phyloP scores from a whole-genome alignment of 2,113 vertebrate species.

The Polypterus senegalus region DNA sequence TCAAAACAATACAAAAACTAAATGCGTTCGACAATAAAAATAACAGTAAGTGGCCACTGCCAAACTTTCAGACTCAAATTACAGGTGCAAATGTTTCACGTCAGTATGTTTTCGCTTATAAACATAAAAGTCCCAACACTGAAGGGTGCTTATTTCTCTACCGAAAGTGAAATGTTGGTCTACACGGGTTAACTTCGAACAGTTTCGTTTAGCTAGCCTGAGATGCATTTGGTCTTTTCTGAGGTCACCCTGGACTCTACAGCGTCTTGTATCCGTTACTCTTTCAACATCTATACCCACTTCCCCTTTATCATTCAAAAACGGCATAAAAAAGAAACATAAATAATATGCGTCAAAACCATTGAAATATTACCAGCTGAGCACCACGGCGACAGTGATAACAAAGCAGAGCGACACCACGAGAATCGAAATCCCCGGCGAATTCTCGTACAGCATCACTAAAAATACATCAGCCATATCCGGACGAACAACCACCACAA shows the following conservation, averaged over 20 bases:
- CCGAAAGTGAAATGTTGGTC: too few species aligned
- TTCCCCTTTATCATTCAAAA: background rate
- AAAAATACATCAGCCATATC: conserved; percentile 72
- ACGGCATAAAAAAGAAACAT: background rate
- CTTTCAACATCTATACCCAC: background rate
- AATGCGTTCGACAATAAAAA: too few species aligned
- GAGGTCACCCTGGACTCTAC: background rate
- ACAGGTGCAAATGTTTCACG: too few species aligned
- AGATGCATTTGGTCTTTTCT: background rate
- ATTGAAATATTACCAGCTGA: conserved; percentile 63
- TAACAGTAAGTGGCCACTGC: too few species aligned
- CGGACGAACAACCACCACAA: background rate
- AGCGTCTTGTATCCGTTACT: background rate
- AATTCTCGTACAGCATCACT: conserved; percentile 78
- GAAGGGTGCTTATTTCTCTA: too few species aligned
- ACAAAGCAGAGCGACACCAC: conserved; percentile 80
- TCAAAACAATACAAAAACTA: too few species aligned
- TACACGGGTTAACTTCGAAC: too few species aligned
- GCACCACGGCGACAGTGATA: conserved; percentile 77
- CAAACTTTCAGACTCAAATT: too few species aligned
- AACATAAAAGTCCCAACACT: too few species aligned
- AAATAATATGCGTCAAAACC: conserved; percentile 18
- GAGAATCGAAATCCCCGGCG: conserved; percentile 74
- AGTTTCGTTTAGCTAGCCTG: background rate
- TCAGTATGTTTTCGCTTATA: too few species aligned